Base-by-base conservation (phyloP, 1,140 invertebrate genomes). In the Carposina sasakii region DNA sequence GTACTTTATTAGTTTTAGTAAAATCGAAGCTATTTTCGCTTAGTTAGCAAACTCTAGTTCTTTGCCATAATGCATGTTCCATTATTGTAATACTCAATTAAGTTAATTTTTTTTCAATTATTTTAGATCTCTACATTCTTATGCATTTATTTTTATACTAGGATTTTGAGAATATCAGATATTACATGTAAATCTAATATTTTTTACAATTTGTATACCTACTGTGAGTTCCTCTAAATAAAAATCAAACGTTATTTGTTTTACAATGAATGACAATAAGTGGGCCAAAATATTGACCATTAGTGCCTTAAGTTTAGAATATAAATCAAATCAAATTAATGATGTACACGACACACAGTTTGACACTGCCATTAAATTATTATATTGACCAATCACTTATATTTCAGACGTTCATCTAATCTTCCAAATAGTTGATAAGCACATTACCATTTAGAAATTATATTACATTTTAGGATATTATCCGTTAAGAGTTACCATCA, bases 1-100 rank as follows among this genome's bases (percentile, higher is more conserved):
- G n/a, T n/a, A n/a, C n/a, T n/a, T n/a, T n/a, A n/a, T 6, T 15
- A 10, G 10, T 34, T n/a, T 34, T 34, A 34, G 33, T 34, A 34
- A 13, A 34, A 34, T 34, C 10, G 79, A 83, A 74, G 79, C 79
- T 83, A 79, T 81, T 76, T 68, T 75, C 72, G 79, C 79, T 83
- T 81, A 81, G 72, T 78, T 66, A 79, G 74, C 76, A 75, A 74
- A 64, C 71, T 76, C 62, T 78, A 83, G 79, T 72, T 77, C 75
- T 86, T 81, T 86, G 84, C 84, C 84, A 86, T 86, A 86, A 82
- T 85, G 79, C 82, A 86, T 85, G 84, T 86, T 86, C 84, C 84
- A 85, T 79, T 85, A 71, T 79, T 76, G 73, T 86, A 86, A 86
- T 86, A 86, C 84, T 86, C 84, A 85, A 63, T 64, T 82, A 77